phyloP scores from a whole-genome alignment of 2,797 vertebrate species.

The Micropoecilia bifurca region DNA sequence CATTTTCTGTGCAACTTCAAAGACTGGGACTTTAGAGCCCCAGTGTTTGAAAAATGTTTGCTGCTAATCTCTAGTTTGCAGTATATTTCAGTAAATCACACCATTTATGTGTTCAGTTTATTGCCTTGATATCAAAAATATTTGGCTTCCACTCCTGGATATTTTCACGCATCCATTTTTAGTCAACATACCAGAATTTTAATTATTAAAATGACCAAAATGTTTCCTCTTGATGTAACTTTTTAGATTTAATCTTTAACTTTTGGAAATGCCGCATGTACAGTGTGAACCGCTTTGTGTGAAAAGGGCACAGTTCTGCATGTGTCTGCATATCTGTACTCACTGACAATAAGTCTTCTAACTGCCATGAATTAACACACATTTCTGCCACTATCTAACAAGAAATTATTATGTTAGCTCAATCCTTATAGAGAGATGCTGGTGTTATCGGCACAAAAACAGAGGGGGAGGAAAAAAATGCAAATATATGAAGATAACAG shows the following conservation, averaged over 20 bases:
- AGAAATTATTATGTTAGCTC: not conserved
- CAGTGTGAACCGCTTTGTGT: not conserved
- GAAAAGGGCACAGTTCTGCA: not conserved
- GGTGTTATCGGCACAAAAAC: slow-evolving; percentile 12
- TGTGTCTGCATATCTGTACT: not conserved
- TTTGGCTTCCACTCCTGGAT: not conserved
- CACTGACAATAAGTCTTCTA: not conserved
- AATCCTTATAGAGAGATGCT: not conserved
- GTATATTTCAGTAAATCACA: too few species aligned
- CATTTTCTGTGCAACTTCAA: not conserved
- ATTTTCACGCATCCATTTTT: not conserved
- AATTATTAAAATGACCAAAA: not conserved
- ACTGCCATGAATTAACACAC: not conserved
- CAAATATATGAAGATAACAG: slow-evolving; percentile 13
- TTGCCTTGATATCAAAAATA: not conserved
- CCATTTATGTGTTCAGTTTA: not conserved
- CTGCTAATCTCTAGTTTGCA: not conserved
- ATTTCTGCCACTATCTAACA: not conserved
- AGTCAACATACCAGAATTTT: not conserved
- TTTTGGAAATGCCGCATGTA: not conserved
- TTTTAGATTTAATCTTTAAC: not conserved
- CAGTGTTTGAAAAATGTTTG: not conserved
- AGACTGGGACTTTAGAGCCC: not conserved
- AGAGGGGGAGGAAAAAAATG: slow-evolving; percentile 9
- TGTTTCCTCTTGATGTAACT: not conserved